phyloP scores from a whole-genome alignment of 2,888 invertebrate genomes.

The Coelopa pilipes region DNA sequence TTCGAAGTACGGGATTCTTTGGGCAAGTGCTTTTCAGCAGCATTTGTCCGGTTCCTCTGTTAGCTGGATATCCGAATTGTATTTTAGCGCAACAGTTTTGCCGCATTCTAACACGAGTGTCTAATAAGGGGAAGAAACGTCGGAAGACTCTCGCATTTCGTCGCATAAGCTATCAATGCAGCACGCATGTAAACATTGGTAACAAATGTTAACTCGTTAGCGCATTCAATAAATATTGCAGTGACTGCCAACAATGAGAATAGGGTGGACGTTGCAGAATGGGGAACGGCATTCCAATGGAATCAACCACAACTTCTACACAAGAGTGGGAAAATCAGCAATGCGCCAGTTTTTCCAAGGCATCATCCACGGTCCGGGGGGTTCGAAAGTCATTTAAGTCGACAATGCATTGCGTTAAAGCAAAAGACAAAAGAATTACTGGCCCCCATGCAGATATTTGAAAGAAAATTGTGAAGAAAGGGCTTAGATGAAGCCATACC shows the following conservation, averaged over 20 bases:
- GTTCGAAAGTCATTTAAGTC: conserved; percentile 2
- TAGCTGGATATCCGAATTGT: background rate
- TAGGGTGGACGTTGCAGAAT: background rate
- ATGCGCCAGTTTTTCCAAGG: conserved; percentile 59
- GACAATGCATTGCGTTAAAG: background rate
- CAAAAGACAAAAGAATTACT: conserved; percentile 16
- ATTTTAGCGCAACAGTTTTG: conserved; percentile 23
- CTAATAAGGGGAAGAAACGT: conserved; percentile 27
- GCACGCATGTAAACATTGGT: conserved; percentile 28
- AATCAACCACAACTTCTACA: background rate
- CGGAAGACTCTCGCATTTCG: conserved; percentile 27
- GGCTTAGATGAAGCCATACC: background rate
- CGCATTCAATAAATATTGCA: conserved; percentile 29
- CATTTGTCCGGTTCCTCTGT: no score
- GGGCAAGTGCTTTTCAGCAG: no score
- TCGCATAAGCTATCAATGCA: conserved; percentile 33
- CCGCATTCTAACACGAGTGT: conserved; percentile 33
- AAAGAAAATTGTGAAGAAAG: conserved; percentile 7
- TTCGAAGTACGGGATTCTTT: no score
- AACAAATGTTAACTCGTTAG: conserved; percentile 18
- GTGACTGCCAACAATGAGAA: background rate
- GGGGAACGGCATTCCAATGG: background rate
- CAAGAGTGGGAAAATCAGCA: conserved; percentile 53
- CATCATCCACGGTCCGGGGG: background rate
- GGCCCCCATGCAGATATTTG: conserved; percentile 25